Conservation (phyloP, 2,888 invertebrate genomes). For the Dynastes tityus region DNA sequence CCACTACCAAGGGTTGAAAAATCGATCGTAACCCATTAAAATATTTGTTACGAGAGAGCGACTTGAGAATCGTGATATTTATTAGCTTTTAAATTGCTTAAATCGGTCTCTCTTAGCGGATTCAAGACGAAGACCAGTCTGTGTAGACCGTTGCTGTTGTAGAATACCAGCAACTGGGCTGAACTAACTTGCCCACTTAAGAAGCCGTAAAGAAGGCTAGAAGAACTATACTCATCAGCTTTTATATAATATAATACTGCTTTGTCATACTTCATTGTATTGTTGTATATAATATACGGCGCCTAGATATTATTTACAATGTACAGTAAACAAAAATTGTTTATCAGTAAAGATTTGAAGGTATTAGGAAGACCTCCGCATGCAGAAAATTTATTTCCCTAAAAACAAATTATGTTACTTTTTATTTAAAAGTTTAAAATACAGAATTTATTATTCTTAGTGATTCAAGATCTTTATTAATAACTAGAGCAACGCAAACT, state of each 20-base stretch:
- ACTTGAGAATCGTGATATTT: conserved; percentile 48
- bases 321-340: conserved; percentile 35
- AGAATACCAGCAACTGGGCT: conserved; percentile 47
- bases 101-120: conserved; percentile 24
- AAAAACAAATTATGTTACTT: too few relatives aligned
- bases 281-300: conserved; percentile 40
- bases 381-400: too few relatives aligned
- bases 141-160: not conserved
- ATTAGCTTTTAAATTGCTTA: conserved; percentile 50
- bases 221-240: conserved; percentile 48
- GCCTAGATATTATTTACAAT: conserved; percentile 31
- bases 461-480: too few relatives aligned
- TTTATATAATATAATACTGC: conserved; percentile 51
- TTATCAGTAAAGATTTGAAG: not conserved
- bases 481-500: too few relatives aligned
- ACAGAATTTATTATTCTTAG: too few relatives aligned
- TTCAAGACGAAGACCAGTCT: not conserved
- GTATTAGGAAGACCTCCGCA: too few relatives aligned
- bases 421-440: too few relatives aligned
- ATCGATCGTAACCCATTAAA: conserved; percentile 53
- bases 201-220: conserved; percentile 47
- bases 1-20: conserved; percentile 18
- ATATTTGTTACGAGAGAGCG: conserved; percentile 54
- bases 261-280: conserved; percentile 50
- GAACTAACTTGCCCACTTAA: conserved; percentile 51